Percentiles rank a stretch among this genome's conserved stretches.
These are phyloP conservation scores for Acanthosepion lycidas DNA, from an alignment of 2,888 invertebrate genomes.

Conservation along the genomic window DNA sequence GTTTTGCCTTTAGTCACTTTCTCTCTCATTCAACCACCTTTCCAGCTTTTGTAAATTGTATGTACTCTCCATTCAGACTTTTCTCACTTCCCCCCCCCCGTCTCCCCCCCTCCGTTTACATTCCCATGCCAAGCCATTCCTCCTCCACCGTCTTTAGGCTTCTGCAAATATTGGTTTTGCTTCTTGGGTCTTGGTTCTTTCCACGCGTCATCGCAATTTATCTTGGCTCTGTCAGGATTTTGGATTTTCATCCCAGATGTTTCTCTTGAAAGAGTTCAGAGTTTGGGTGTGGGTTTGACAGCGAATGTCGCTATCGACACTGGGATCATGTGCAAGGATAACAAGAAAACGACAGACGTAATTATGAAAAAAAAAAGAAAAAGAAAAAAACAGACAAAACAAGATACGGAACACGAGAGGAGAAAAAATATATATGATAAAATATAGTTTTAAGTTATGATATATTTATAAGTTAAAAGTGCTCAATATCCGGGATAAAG, in stretches of 20 bases:
- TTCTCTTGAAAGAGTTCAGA: constrained; percentile 41
- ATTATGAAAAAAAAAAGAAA: too few relatives aligned
- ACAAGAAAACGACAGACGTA: not conserved
- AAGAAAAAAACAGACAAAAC: too few relatives aligned
- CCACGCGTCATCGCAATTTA: constrained; percentile 10
- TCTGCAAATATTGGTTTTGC: constrained; percentile 34
- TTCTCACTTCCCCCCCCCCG: not conserved
- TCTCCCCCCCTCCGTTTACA: not conserved
- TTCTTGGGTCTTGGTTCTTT: not conserved
- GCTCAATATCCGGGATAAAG: too few relatives aligned
- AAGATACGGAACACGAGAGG: too few relatives aligned
- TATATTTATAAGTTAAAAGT: too few relatives aligned
- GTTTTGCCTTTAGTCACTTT: not conserved
- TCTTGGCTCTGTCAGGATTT: constrained; percentile 39
- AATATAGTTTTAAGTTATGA: too few relatives aligned
- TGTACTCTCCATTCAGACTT: too few relatives aligned
- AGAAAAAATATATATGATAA: too few relatives aligned
- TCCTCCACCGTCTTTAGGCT: not conserved
- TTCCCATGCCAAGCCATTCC: not conserved
- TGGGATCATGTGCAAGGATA: not conserved
- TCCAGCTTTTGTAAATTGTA: not conserved
- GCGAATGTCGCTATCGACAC: not conserved
- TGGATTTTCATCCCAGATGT: constrained; percentile 40
- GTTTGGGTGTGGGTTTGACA: constrained; percentile 35
- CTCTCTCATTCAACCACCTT: not conserved